Percentiles rank a stretch among this genome's conserved stretches.
These are phyloP conservation scores for Sialis lutaria DNA, from an alignment of 2,888 invertebrate species.

Conservation along the genomic window DNA sequence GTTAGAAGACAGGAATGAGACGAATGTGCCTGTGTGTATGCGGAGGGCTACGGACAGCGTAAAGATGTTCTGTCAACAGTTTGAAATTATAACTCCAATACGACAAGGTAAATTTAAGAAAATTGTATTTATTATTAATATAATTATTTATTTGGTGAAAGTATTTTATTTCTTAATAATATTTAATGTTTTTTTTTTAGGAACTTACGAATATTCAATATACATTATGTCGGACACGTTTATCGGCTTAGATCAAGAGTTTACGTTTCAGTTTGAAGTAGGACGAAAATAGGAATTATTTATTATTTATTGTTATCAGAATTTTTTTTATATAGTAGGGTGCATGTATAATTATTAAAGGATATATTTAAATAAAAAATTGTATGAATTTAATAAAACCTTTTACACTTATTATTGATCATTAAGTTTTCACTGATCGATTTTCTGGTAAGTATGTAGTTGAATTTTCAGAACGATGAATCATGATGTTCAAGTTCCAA, in stretches of 20 bases:
- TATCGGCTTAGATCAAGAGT: conserved; percentile 87
- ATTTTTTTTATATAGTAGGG: too few species aligned
- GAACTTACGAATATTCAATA: conserved; percentile 58
- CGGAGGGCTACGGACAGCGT: conserved; percentile 39
- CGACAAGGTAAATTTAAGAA: conserved; percentile 23
- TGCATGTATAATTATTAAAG: too few species aligned
- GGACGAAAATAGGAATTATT: conserved; percentile 4
- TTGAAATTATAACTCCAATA: conserved; percentile 45
- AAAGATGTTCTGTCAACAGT: conserved; percentile 26
- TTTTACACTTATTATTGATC: too few species aligned
- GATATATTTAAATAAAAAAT: too few species aligned
- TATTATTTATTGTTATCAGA: not conserved
- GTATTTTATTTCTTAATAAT: not conserved
- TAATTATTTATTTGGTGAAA: not conserved
- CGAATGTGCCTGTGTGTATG: conserved; percentile 69
- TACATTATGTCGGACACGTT: conserved; percentile 87
- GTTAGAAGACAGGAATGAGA: conserved; percentile 51
- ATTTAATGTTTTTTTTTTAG: conserved; percentile 25
- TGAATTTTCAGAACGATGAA: too few species aligned
- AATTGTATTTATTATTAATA: too few species aligned
- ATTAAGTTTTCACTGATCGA: too few species aligned
- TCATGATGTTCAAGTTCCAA: too few species aligned
- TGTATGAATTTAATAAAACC: too few species aligned
- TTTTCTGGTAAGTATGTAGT: too few species aligned
- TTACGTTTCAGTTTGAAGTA: conserved; percentile 30